Evolutionary conservation across 1,140 invertebrate genomes (phyloP).

Genomic region (Drosophila mojavensis): DNA sequence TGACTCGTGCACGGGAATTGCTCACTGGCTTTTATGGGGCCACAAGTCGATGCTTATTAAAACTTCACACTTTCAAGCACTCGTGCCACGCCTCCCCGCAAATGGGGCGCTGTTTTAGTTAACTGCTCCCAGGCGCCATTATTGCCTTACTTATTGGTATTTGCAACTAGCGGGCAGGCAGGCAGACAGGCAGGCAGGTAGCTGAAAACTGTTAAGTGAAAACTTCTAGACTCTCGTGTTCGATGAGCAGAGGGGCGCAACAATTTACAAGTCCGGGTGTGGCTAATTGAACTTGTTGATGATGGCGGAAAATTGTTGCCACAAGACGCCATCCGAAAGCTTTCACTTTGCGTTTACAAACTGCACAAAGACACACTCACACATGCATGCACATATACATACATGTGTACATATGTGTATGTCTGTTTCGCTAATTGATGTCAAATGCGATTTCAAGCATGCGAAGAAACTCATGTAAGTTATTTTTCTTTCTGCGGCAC

Average conservation of each 20-base stretch:
- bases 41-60: conserved; percentile 72
- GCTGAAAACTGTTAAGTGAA: conserved; percentile 43
- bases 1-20: conserved; percentile 31
- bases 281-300: conserved; percentile 69
- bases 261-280: conserved; percentile 41
- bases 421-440: conserved; percentile 51
- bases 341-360: conserved; percentile 16
- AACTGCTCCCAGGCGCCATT: conserved; percentile 8
- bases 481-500: neutral
- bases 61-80: conserved; percentile 59
- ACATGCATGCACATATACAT: no score
- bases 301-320: conserved; percentile 19
- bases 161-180: neutral
- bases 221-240: conserved; percentile 68
- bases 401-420: neutral
- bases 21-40: conserved; percentile 49
- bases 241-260: conserved; percentile 54
- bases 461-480: neutral
- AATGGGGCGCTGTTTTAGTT: conserved; percentile 23
- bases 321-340: conserved; percentile 14
- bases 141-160: conserved; percentile 29
- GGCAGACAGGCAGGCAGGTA: neutral
- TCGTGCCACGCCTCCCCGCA: conserved; percentile 16
- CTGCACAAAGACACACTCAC: conserved; percentile 10
- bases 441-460: conserved; percentile 27